A percentile compares a stretch with the other conserved stretches of the same genome.
Conservation (phyloP, 2,113 vertebrate species). For the Hymenochirus boettgeri region DNA sequence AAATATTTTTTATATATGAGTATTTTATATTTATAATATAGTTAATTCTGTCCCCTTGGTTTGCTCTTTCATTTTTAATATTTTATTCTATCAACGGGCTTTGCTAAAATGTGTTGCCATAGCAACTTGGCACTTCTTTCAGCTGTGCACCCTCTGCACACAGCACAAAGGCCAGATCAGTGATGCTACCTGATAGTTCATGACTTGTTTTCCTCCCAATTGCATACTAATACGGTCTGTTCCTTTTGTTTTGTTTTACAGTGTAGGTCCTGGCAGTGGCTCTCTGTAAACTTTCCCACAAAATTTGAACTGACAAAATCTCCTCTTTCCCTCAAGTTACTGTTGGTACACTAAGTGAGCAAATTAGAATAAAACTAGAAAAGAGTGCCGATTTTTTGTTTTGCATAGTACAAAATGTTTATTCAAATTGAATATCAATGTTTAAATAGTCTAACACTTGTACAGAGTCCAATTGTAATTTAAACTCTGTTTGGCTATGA, state of each 20-base stretch:
- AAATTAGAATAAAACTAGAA: background rate
- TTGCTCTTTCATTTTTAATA: too few species aligned
- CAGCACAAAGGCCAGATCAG: slow-evolving; percentile 25
- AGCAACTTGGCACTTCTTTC: slow-evolving; percentile 23
- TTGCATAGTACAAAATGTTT: too few species aligned
- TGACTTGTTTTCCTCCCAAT: slow-evolving; percentile 17
- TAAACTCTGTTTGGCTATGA: too few species aligned
- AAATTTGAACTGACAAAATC: background rate
- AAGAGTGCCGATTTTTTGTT: background rate
- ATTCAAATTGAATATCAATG: too few species aligned
- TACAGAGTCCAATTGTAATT: too few species aligned
- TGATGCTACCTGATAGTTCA: slow-evolving; percentile 38
- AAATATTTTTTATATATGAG: too few species aligned
- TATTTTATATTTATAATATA: too few species aligned
- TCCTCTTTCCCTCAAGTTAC: background rate
- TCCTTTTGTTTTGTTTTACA: slow-evolving; percentile 15
- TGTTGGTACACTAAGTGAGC: background rate
- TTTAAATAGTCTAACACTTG: too few species aligned
- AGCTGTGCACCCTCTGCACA: slow-evolving; percentile 19
- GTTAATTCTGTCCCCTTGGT: too few species aligned
- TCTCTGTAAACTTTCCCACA: slow-evolving; percentile 31
- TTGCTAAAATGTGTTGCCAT: slow-evolving; percentile 27
- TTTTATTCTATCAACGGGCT: background rate
- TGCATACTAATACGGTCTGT: slow-evolving; percentile 28
- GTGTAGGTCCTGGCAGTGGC: background rate